Conservation (phyloP, 2,888 invertebrate species). For the Eulithis prunata region DNA sequence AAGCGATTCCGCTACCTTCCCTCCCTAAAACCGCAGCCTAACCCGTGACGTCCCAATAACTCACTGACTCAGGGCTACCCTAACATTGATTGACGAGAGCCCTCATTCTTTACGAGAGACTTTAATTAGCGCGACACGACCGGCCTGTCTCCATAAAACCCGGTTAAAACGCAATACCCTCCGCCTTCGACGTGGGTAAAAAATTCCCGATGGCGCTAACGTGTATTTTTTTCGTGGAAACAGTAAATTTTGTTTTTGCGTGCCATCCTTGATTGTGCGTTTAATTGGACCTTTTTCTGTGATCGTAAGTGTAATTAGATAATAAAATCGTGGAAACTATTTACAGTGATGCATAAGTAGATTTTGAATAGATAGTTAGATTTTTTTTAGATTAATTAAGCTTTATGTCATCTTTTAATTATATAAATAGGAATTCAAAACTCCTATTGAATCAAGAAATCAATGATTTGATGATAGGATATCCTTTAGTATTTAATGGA, state of each 20-base stretch:
- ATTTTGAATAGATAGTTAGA: not conserved
- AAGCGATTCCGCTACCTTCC: not conserved
- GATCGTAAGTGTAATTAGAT: slow-evolving; percentile 31
- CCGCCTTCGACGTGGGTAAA: slow-evolving; percentile 14
- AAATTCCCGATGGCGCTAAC: slow-evolving; percentile 22
- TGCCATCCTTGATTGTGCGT: slow-evolving; percentile 29
- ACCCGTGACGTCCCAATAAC: slow-evolving; percentile 58
- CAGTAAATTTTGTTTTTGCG: slow-evolving; percentile 30
- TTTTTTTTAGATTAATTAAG: no score
- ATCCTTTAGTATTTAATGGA: no score
- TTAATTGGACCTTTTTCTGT: slow-evolving; percentile 32
- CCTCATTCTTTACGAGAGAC: slow-evolving; percentile 69
- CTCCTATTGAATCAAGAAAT: no score
- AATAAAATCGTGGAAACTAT: slow-evolving; percentile 11
- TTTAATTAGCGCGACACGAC: slow-evolving; percentile 74
- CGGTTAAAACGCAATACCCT: slow-evolving; percentile 26
- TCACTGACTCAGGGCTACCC: slow-evolving; percentile 61
- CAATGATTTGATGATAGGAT: no score
- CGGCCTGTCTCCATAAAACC: slow-evolving; percentile 64
- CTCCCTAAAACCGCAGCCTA: slow-evolving; percentile 13
- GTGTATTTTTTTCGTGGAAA: slow-evolving; percentile 25
- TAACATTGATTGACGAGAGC: slow-evolving; percentile 74
- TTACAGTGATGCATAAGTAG: not conserved
- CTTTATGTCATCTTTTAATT: no score
- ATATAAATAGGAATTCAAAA: no score